Evolutionary conservation across 2,888 invertebrate genomes (phyloP).

Genomic region (Hoplodrina blanda): DNA sequence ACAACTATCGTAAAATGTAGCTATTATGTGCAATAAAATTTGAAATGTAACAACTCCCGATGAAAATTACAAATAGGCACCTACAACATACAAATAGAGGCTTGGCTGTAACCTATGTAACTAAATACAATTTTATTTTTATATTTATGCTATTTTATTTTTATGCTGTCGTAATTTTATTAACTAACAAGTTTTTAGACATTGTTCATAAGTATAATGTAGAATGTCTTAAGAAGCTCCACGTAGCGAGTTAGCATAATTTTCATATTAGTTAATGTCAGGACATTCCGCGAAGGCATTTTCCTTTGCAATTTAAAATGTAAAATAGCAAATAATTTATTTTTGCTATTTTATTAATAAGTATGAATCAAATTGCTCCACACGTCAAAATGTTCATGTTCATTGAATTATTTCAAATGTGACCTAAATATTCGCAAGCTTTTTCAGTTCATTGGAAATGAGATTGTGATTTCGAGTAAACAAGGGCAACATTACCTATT

Average conservation of each 20-base stretch:
- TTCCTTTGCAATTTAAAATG: conserved; percentile 24
- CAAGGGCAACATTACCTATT: background rate
- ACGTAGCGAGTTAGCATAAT: conserved; percentile 64
- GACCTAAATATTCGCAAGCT: conserved; percentile 25
- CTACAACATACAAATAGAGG: background rate
- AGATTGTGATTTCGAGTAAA: conserved; percentile 17
- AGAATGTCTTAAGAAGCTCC: conserved; percentile 35
- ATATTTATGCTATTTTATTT: conserved; percentile 23
- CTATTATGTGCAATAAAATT: background rate
- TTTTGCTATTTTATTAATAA: conserved; percentile 10
- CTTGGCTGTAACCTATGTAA: conserved; percentile 4
- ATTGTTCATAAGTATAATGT: conserved; percentile 44
- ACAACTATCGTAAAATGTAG: conserved; percentile 14
- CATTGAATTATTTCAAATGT: conserved; percentile 26
- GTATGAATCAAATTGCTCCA: conserved; percentile 3
- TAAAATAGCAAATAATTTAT: conserved; percentile 34
- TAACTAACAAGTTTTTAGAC: conserved; percentile 37
- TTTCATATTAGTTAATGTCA: conserved; percentile 69
- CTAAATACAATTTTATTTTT: conserved; percentile 26
- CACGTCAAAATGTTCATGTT: background rate
- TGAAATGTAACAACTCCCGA: background rate
- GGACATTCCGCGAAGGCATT: conserved; percentile 43
- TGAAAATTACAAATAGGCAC: background rate
- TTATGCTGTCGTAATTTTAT: conserved; percentile 33
- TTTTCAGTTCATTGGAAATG: conserved; percentile 33